A percentile compares a stretch with the other conserved stretches of the same genome.
Conservation (phyloP, 2,888 invertebrate genomes). For the Diaphora mendica region DNA sequence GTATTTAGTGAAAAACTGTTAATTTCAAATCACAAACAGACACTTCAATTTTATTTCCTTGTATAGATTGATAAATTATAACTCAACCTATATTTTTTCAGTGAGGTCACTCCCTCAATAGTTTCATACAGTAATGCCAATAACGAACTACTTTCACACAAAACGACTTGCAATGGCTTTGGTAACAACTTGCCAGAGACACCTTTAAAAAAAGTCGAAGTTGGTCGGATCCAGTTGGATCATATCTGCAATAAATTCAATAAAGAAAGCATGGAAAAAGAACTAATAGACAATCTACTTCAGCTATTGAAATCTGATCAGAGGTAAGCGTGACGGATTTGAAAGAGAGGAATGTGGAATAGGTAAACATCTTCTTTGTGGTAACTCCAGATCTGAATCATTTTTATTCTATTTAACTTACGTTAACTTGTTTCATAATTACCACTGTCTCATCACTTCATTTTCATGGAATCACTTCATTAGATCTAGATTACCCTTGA, state of each 20-base stretch:
- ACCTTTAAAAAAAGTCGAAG: constrained; percentile 90
- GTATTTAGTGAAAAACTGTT: too few relatives aligned
- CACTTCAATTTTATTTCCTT: too few relatives aligned
- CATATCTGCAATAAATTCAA: constrained; percentile 82
- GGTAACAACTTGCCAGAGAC: constrained; percentile 89
- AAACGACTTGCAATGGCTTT: constrained; percentile 86
- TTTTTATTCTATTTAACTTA: too few relatives aligned
- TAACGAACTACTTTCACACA: constrained; percentile 67
- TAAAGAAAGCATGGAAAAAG: constrained; percentile 70
- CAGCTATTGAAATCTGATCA: constrained; percentile 87
- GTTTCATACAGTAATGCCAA: constrained; percentile 85
- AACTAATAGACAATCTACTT: constrained; percentile 86
- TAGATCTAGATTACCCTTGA: not conserved
- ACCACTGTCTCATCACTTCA: too few relatives aligned
- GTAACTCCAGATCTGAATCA: too few relatives aligned
- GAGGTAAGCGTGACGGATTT: constrained; percentile 70
- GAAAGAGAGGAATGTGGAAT: too few relatives aligned
- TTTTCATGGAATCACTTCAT: too few relatives aligned
- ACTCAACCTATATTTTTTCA: constrained; percentile 52
- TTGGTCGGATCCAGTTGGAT: constrained; percentile 86
- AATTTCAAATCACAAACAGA: too few relatives aligned
- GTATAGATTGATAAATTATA: too few relatives aligned
- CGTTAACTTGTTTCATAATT: too few relatives aligned
- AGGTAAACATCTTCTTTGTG: too few relatives aligned
- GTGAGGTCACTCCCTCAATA: constrained; percentile 62